These are phyloP conservation scores for Archegozetes longisetosus DNA, from an alignment of 1,140 invertebrate species.

Conservation along the genomic window DNA sequence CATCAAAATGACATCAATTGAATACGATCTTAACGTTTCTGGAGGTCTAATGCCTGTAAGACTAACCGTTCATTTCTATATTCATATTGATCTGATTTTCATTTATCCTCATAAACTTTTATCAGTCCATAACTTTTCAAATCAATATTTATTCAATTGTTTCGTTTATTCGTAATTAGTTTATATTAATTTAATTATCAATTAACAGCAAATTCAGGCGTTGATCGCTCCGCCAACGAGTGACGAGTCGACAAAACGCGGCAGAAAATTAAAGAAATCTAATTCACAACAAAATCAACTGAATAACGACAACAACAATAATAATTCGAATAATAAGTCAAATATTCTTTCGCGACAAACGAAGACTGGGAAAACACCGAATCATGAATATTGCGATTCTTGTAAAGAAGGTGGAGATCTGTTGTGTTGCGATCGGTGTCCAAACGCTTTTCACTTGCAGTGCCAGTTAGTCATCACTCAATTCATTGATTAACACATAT, in stretches of 20 bases:
- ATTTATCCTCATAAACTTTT: no score
- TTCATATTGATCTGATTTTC: no score
- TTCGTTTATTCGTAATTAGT: background rate
- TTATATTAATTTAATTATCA: conserved; percentile 2
- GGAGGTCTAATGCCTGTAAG: conserved; percentile 50
- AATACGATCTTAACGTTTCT: conserved; percentile 42
- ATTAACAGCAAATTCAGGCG: conserved; percentile 60
- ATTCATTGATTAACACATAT: conserved; percentile 1
- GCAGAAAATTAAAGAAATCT: conserved; percentile 37
- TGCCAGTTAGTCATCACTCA: conserved; percentile 69
- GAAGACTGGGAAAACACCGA: conserved; percentile 59
- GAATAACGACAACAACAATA: background rate
- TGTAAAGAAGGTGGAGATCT: conserved; percentile 83
- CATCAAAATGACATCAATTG: conserved; percentile 17
- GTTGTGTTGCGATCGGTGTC: conserved; percentile 88
- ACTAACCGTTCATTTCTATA: no score
- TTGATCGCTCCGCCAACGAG: conserved; percentile 66
- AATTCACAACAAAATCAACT: background rate
- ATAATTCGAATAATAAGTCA: background rate
- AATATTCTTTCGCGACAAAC: background rate
- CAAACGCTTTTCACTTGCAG: conserved; percentile 78
- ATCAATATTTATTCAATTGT: background rate
- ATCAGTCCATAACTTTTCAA: no score
- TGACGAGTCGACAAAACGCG: conserved; percentile 41
- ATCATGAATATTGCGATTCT: conserved; percentile 79